A percentile compares a stretch with the other conserved stretches of the same genome.
phyloP scores from a whole-genome alignment of 2,113 vertebrate species.

The Mohoua ochrocephala region DNA sequence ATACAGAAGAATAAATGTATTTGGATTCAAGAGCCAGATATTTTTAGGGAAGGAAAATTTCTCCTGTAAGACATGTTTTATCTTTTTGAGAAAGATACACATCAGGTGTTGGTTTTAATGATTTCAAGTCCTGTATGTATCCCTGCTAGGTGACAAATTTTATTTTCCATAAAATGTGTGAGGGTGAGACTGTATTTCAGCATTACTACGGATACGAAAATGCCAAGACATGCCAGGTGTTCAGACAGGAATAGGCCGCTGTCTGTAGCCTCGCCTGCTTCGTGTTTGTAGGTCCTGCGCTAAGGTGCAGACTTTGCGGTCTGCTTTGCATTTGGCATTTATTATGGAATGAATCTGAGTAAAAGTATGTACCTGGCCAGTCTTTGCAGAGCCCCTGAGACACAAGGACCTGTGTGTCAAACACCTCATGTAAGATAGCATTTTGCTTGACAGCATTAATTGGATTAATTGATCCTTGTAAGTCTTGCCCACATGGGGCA shows the following conservation, averaged over 20 bases:
- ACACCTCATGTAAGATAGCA: background rate
- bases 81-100: background rate
- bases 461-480: background rate
- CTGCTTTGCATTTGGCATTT: background rate
- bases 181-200: background rate
- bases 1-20: background rate
- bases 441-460: background rate
- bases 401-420: background rate
- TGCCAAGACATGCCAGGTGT: background rate
- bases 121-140: background rate
- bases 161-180: background rate
- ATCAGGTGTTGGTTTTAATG: background rate
- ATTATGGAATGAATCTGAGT: background rate
- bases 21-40: background rate
- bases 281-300: fast-evolving
- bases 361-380: background rate
- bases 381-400: background rate
- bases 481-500: background rate
- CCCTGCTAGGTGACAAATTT: background rate
- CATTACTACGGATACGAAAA: fast-evolving
- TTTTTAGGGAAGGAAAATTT: background rate
- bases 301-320: background rate
- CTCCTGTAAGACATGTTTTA: background rate
- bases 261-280: fast-evolving
- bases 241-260: background rate